These are phyloP conservation scores for Isotomurus palustris DNA, from an alignment of 2,888 invertebrate genomes.

Conservation along the genomic window DNA sequence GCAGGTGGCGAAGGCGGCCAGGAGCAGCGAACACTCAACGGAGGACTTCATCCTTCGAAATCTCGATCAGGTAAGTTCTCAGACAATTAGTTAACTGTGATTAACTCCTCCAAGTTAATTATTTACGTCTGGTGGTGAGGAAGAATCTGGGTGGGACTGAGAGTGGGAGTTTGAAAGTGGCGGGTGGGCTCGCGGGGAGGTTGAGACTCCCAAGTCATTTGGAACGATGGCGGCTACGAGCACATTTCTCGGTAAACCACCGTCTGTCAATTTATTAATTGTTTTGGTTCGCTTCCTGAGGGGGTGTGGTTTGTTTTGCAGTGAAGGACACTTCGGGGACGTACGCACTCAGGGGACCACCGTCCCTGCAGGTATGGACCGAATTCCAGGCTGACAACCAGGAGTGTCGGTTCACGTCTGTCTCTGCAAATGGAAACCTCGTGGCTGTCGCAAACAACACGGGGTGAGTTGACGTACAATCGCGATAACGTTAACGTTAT, in stretches of 20 bases:
- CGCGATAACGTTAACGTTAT: too few species aligned
- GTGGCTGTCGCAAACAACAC: slow-evolving; percentile 41
- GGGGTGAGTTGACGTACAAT: slow-evolving; percentile 22
- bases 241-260: slow-evolving; percentile 32
- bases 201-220: too few species aligned
- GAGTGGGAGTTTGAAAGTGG: too few species aligned
- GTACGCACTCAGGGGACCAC: slow-evolving; percentile 39
- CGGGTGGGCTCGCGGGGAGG: too few species aligned
- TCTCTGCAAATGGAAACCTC: slow-evolving; percentile 33
- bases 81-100: too few species aligned
- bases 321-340: slow-evolving; percentile 43
- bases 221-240: slow-evolving; percentile 30
- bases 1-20: too few species aligned
- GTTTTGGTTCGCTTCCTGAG: slow-evolving; percentile 1
- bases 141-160: too few species aligned
- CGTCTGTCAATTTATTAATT: not conserved
- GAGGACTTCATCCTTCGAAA: too few species aligned
- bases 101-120: too few species aligned
- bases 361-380: slow-evolving; percentile 31
- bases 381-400: slow-evolving; percentile 32
- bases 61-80: too few species aligned
- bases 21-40: too few species aligned
- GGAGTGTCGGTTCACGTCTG: slow-evolving; percentile 37
- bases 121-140: too few species aligned
- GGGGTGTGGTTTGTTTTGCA: slow-evolving; percentile 16